These are phyloP conservation scores for Flabesymbios commensalis DNA, from an alignment of 2,888 invertebrate species.

Conservation along the genomic window DNA sequence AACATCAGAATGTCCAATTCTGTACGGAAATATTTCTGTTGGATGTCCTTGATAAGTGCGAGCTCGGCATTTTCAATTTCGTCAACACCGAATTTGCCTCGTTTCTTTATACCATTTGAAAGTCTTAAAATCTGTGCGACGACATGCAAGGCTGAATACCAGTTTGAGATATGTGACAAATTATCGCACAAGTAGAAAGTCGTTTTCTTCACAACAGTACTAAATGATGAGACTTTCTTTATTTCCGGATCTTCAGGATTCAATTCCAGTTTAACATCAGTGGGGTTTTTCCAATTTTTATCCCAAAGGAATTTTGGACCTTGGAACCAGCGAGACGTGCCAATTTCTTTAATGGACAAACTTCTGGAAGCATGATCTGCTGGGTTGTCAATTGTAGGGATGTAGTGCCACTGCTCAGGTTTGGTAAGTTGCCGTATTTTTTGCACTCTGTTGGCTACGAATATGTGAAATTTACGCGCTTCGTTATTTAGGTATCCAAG, in stretches of 20 bases:
- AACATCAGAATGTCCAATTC: neutral
- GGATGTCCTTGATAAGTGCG: neutral
- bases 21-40: conserved; percentile 3
- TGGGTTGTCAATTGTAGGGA: conserved; percentile 29
- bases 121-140: conserved; percentile 8
- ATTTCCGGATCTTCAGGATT: conserved; percentile 20
- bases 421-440: conserved; percentile 19
- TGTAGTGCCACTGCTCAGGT: conserved; percentile 29
- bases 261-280: neutral
- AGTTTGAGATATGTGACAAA: conserved; percentile 11
- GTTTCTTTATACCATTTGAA: no score
- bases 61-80: conserved; percentile 8
- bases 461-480: conserved; percentile 33
- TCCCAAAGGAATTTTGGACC: conserved; percentile 23
- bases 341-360: conserved; percentile 7
- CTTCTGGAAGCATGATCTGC: conserved; percentile 38
- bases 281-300: neutral
- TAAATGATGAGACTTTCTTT: neutral
- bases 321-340: conserved; percentile 14
- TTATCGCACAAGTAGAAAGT: neutral
- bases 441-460: conserved; percentile 40
- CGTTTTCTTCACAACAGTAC: neutral
- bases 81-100: no score
- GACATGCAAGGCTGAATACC: conserved; percentile 5
- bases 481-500: conserved; percentile 37